Evolutionary conservation across 2,113 vertebrate species (phyloP), one percentile per base, ranked within the genome.

Genomic region (Ptilorrhoa leucosticta): DNA sequence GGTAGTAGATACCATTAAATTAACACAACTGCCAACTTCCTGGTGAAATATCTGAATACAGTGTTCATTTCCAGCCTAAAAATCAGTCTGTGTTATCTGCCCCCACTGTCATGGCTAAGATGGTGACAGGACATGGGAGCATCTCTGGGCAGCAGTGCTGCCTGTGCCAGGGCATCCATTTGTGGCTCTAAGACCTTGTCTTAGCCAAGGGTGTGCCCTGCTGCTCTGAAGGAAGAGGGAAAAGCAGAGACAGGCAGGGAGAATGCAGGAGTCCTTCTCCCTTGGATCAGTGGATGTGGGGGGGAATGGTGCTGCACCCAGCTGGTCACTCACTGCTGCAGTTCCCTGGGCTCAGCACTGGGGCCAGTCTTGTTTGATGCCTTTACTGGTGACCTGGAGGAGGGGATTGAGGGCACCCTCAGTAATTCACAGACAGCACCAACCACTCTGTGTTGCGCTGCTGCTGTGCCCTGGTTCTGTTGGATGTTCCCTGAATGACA

Each of bases 371-470:
- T 35, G 10, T n/a, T 15, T n/a, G 19, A 21, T 28, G 31, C 7
- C 31, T 44, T 15, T 44, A 6, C 7, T 21, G 33, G 17, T 44
- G 70, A 21, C 13, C 13, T 44, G 53, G 17, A 7, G 11, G 37
- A 26, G 31, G 51, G 39, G 17, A 27, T 33, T 2, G 9, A 42
- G 50, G 30, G 39, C 37, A 26, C 30, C 28, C 37, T 26, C 69
- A 42, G 39, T 11, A 26, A 21, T 21, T 42, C 51, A 44, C 39
- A 21, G 51, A 15, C 18, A 22, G 1, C n/a, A 27, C 51, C 23
- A 4, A 4, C 21, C 35, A 13, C 6, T 0, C 50, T 53, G 37
- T 2, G 3, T 66, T 40, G 11, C 60, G 11, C 28, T 30, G 60
- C 70, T 78, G 42, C 35, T 83, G 35, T 63, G 56, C 24, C 65